phyloP scores from a whole-genome alignment of 2,888 invertebrate species.

The Emmelina monodactyla region DNA sequence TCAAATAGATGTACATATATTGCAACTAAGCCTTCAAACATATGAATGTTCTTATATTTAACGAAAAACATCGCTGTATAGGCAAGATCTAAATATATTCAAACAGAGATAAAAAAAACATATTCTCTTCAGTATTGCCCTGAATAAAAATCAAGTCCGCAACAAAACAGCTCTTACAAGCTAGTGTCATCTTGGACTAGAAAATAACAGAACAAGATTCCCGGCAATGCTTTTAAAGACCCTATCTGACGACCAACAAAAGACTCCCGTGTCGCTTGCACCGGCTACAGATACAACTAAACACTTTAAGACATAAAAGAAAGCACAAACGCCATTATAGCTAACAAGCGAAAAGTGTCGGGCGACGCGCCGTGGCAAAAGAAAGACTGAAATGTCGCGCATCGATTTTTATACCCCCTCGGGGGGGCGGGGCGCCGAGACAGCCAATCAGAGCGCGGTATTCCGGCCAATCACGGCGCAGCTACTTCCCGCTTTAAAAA shows the following conservation, averaged over 20 bases:
- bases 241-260: constrained; percentile 43
- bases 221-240: constrained; percentile 37
- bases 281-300: constrained; percentile 57
- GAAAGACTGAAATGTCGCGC: constrained; percentile 36
- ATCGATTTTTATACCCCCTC: constrained; percentile 61
- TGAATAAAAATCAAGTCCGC: too few relatives aligned
- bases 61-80: too few relatives aligned
- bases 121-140: too few relatives aligned
- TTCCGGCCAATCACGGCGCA: constrained; percentile 52
- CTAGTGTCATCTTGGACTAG: constrained; percentile 11
- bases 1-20: too few relatives aligned
- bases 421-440: constrained; percentile 51
- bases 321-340: constrained; percentile 58
- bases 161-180: constrained; percentile 4
- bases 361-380: constrained; percentile 46
- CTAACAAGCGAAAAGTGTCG: constrained; percentile 53
- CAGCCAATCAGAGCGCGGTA: constrained; percentile 56
- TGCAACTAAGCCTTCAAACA: too few relatives aligned
- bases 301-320: constrained; percentile 56
- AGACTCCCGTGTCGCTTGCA: constrained; percentile 44
- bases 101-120: too few relatives aligned
- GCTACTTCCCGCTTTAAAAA: constrained; percentile 43
- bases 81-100: too few relatives aligned
- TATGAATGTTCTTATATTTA: too few relatives aligned
- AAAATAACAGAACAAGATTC: constrained; percentile 40